phyloP scores from a whole-genome alignment of 2,888 invertebrate species.

The Dione vanillae region DNA sequence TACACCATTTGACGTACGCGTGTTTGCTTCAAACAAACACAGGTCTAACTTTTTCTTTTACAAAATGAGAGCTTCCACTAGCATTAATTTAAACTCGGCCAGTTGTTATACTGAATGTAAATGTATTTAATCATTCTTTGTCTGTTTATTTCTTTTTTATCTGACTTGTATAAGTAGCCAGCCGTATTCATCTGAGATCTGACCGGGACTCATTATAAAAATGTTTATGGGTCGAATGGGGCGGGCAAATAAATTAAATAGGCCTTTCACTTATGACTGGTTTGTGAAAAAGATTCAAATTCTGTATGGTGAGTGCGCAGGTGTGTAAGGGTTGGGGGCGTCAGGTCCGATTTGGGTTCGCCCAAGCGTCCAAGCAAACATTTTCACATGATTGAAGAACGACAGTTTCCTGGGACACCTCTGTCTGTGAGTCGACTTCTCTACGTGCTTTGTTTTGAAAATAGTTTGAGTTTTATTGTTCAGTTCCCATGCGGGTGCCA shows the following conservation, averaged over 20 bases:
- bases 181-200: conserved; percentile 39
- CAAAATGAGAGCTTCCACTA: conserved; percentile 71
- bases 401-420: conserved; percentile 73
- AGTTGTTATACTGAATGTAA: conserved; percentile 75
- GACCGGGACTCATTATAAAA: conserved; percentile 42
- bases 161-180: conserved; percentile 36
- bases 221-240: conserved; percentile 52
- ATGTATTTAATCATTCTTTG: conserved; percentile 62
- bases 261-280: conserved; percentile 61
- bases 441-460: conserved; percentile 69
- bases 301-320: conserved; percentile 48
- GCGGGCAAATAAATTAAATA: conserved; percentile 60
- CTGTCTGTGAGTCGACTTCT: conserved; percentile 71
- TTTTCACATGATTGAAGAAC: conserved; percentile 81
- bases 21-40: conserved; percentile 54
- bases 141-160: conserved; percentile 55
- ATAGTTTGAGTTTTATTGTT: conserved; percentile 72
- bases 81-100: conserved; percentile 73
- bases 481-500: conserved; percentile 68
- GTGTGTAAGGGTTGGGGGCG: conserved; percentile 46
- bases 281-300: conserved; percentile 45
- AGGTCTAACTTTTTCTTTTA: conserved; percentile 69
- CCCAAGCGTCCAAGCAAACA: conserved; percentile 70
- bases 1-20: conserved; percentile 55
- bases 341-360: conserved; percentile 55